Evolutionary conservation across 2,797 vertebrate genomes (phyloP), one percentile per base, ranked within the genome.

Genomic region (Peromyscus nudipes): DNA sequence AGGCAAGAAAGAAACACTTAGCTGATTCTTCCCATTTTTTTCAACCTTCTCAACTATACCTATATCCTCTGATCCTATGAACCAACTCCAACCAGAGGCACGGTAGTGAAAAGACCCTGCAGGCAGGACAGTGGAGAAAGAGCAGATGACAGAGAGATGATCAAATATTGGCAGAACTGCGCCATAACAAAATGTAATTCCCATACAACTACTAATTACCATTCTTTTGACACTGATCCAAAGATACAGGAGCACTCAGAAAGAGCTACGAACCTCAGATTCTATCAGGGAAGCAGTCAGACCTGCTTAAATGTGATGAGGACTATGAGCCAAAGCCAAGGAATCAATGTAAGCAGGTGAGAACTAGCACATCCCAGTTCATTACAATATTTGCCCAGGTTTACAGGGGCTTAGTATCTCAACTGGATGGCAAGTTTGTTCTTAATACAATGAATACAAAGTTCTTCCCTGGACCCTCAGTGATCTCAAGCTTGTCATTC

Each of bases 401-500:
- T 91, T 65, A 84, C 19, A 96, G 46, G 13, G 1, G 0, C 3
- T 96, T 25, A 27, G 27, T 7, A 43, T 46, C 65, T 97, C 83
- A 82, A 34, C 82, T 64, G 7, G 40, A 79, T 79, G 82, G 95
- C 90, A 86, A 94, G 97, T 67, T 83, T 49, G 34, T 92, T 92
- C 90, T 94, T 96, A 96, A 97, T 91, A 96, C 65, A 89, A 75
- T 97, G 96, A 96, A 94, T 97, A 91, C n/a, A 77, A 93, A 97
- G 75, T 89, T 96, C 96, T 94, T 71, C 84, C 25, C 49, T 64
- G 89, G 21, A 7, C 16, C 34, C 19, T 69, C 60, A 87, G 40
- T 94, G 92, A 77, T 81, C 91, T 97, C 79, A 89, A 95, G 64
- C 37, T 94, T 97, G 92, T 96, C 37, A 96, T 90, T 93, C 27